Base-by-base conservation (phyloP, 2,113 vertebrate genomes). In the Dasyprocta punctata region DNA sequence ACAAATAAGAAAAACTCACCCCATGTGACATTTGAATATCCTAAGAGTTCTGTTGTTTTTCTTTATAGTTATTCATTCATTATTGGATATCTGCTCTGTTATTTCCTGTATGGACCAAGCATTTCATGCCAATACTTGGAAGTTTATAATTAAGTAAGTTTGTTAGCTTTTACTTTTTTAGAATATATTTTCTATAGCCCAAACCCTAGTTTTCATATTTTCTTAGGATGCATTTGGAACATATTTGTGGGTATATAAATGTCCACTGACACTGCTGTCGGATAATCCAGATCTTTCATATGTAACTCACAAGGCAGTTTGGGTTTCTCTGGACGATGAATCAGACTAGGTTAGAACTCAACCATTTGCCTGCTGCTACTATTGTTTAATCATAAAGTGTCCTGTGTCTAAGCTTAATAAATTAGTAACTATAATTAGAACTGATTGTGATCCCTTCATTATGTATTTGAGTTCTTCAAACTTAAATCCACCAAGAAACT, bases 81-180 rank as follows among this genome's bases (percentile, higher is more conserved):
- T 99, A 75, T 97, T 99, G 98, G 99, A 99, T 96, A 99, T 99
- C 89, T 99, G 99, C 98, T 98, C 99, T 41, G 96, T 99, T 88
- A 99, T 99, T 98, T 99, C 99, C 63, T 99, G 98, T 73, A 99
- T 99, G 99, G 99, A 99, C 97, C 99, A 99, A 4, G 99, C 99
- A 7, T 98, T 99, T 96, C 99, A 99, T 98, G 99, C 99, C 87
- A 99, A 99, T 96, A 99, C 99, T 0, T 99, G 99, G 99, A 99
- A 99, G 97, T 99, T 99, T 97, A 99, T 99, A 71, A 99, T 99
- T 98, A 99, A 99, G 99, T 99, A 98, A 98, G 99, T 94, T 73
- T 90, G n/a, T 82, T 83, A 54, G 8, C n/a, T 90, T 96, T 90
- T 61, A 75, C 71, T 93, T 96, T 94, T 91, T 78, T 28, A 80